phyloP scores from a whole-genome alignment of 2,797 vertebrate genomes.

The Rhyacichthys aspro region DNA sequence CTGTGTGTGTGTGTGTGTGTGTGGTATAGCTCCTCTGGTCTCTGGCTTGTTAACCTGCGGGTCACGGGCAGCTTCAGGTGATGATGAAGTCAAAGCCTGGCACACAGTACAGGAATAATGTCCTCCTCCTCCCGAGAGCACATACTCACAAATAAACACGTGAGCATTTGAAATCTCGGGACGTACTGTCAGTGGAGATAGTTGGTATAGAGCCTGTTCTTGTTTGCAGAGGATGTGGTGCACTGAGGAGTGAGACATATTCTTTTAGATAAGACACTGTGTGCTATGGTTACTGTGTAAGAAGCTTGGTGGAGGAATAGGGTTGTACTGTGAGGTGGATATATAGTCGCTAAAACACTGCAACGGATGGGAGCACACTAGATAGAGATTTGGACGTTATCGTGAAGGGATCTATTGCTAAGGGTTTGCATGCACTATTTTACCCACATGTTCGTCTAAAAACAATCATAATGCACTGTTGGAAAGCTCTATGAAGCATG shows the following conservation, averaged over 20 bases:
- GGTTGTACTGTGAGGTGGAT: not conserved
- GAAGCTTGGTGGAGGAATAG: not conserved
- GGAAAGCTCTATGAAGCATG: too few species aligned
- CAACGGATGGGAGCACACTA: not conserved
- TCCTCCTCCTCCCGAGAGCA: constrained; percentile 48
- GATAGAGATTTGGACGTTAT: too few species aligned
- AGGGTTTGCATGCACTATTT: too few species aligned
- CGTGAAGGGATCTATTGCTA: too few species aligned
- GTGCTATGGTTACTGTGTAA: not conserved
- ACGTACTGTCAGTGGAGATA: constrained; percentile 3
- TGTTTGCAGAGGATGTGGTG: constrained; percentile 9
- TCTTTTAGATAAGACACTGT: not conserved
- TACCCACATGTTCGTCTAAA: too few species aligned
- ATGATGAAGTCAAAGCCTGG: constrained; percentile 72
- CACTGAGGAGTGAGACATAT: not conserved
- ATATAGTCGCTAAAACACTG: not conserved
- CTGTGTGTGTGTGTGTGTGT: constrained; percentile 29
- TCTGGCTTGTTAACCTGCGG: constrained; percentile 76
- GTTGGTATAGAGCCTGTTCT: not conserved
- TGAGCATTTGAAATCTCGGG: constrained; percentile 23
- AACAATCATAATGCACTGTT: too few species aligned
- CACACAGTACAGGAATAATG: constrained; percentile 66
- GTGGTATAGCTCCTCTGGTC: constrained; percentile 57
- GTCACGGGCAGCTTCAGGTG: constrained; percentile 75
- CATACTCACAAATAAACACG: constrained; percentile 53